Conservation (phyloP, 1,140 invertebrate species). For the Telenomus remus region DNA sequence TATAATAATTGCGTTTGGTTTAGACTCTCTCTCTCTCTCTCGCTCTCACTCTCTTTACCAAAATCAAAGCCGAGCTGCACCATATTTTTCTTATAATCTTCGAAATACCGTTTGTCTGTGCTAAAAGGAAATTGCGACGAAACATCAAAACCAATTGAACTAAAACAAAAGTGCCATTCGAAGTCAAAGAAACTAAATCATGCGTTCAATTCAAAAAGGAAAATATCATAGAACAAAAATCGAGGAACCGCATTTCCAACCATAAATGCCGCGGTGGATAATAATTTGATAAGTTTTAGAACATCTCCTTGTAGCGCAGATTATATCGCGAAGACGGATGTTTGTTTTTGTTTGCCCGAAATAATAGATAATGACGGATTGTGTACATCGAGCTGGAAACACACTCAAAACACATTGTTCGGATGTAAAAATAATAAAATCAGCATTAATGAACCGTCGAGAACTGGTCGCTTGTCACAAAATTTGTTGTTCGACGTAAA, state of each 20-base stretch:
- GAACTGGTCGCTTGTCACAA: slow-evolving; percentile 39
- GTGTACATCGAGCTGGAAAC: slow-evolving; percentile 65
- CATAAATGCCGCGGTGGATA: slow-evolving; percentile 25
- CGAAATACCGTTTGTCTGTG: slow-evolving; percentile 58
- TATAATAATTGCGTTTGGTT: slow-evolving; percentile 76
- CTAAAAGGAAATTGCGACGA: slow-evolving; percentile 60
- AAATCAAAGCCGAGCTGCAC: slow-evolving; percentile 72
- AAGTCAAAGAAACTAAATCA: too few species aligned
- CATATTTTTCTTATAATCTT: slow-evolving; percentile 63
- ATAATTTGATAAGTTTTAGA: background rate
- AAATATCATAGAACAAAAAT: too few species aligned
- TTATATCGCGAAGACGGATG: slow-evolving; percentile 16
- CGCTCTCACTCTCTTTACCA: slow-evolving; percentile 59
- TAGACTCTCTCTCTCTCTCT: slow-evolving; percentile 63
- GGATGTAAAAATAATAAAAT: slow-evolving; percentile 74
- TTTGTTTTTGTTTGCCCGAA: slow-evolving; percentile 26
- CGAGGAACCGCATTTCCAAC: slow-evolving; percentile 8
- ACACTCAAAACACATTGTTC: slow-evolving; percentile 62
- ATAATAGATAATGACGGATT: slow-evolving; percentile 64
- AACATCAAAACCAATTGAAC: slow-evolving; percentile 26
- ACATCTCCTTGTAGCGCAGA: slow-evolving; percentile 60
- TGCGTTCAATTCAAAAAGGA: too few species aligned
- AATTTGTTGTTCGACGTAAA: slow-evolving; percentile 59
- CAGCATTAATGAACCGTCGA: slow-evolving; percentile 66
- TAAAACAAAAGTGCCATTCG: background rate